Base-by-base conservation (phyloP, 2,888 invertebrate species). In the Pterostichus madidus region DNA sequence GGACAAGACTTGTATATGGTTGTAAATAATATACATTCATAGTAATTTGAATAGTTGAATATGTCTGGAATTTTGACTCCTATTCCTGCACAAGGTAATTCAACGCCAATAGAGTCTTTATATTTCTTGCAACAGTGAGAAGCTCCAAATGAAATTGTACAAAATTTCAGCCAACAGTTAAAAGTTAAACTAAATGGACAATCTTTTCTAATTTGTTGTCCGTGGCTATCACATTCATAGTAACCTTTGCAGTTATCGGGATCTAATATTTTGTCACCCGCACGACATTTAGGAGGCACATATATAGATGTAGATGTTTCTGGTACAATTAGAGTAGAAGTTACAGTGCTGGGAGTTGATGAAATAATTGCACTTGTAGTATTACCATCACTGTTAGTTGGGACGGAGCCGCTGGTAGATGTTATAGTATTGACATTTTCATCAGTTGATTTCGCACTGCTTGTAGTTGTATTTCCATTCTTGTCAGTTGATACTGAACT, bases 11-110 rank as follows among this genome's bases (percentile, higher is more conserved):
- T 73, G 3, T 17, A 11, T 6, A 73, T 17, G 35, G 49, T 73
- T 44, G 1, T 46, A 4, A 24, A 46, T 7, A 2, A 17, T n/a
- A 8, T 8, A 17, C 73, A 73, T 1, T 5, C 4, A 49, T 73
- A 73, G 15, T 73, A 73, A 17, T 73, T 73, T 15, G 1, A 4
- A 46, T 46, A 73, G 17, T 73, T 49, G 15, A 15, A 46, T 15
- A n/a, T 4, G n/a, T 73, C 73, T 15, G 73, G 46, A 15, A 73
- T 15, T 49, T 44, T 44, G 0, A 4, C 2, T 8, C 24, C 24
- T 35, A 35, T 1, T 46, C 0, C 2, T 5, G 10, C 4, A 24
- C 73, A 73, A 46, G 49, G 13, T 8, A 7, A 10, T 46, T 13
- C 4, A 5, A 0, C 1, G 6, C 13, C 13, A 2, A 10, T 52